These are phyloP conservation scores for Oryzias dopingdopingensis DNA, from an alignment of 2,797 vertebrate genomes.

Conservation along the genomic window DNA sequence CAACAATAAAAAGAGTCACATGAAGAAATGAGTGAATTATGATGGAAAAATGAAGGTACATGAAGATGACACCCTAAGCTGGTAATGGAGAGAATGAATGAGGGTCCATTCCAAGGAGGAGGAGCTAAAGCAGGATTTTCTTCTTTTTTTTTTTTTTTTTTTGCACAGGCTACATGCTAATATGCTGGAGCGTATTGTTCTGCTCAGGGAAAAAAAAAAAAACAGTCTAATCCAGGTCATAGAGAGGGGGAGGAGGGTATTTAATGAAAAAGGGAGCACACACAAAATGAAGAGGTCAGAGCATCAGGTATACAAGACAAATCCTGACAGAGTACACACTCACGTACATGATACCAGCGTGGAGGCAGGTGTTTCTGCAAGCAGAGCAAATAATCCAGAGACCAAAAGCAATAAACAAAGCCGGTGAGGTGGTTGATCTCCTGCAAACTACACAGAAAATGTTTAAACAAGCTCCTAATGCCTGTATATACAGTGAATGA, in stretches of 20 bases:
- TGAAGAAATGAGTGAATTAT: background rate
- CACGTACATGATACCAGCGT: constrained; percentile 13
- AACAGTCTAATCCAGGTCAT: constrained; percentile 67
- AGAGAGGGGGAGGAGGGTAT: constrained; percentile 30
- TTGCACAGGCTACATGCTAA: constrained; percentile 54
- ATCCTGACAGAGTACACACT: constrained; percentile 13
- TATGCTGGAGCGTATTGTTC: constrained; percentile 59
- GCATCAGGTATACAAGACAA: constrained; percentile 27
- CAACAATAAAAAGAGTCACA: background rate
- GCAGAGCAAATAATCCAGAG: constrained; percentile 13
- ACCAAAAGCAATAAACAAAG: background rate
- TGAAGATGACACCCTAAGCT: constrained; percentile 12
- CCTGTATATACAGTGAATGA: constrained; percentile 2
- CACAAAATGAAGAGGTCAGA: constrained; percentile 43
- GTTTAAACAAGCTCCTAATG: too few relatives aligned
- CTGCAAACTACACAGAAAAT: background rate
- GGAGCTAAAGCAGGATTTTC: constrained; percentile 37
- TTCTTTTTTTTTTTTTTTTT: constrained; percentile 24
- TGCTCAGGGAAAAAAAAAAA: constrained; percentile 52
- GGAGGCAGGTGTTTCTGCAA: background rate
- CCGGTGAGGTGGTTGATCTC: too few relatives aligned
- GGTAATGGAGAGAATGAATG: constrained; percentile 46
- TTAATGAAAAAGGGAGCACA: constrained; percentile 5
- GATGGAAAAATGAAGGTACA: constrained; percentile 12
- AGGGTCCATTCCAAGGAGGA: constrained; percentile 25